A percentile compares a stretch with the other conserved stretches of the same genome.
Conservation (phyloP, 1,140 invertebrate species). For the Grapholita molesta region DNA sequence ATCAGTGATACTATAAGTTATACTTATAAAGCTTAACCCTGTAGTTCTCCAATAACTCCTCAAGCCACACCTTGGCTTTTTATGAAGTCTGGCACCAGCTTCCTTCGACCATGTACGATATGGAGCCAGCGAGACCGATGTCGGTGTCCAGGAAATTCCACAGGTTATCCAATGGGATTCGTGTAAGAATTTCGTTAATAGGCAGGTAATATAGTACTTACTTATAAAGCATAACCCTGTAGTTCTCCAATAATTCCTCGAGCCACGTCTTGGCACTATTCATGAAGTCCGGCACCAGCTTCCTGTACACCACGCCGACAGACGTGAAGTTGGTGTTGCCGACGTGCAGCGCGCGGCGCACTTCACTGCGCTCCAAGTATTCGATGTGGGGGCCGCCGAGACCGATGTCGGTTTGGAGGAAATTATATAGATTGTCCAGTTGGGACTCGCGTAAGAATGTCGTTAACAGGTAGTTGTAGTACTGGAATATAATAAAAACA, state of each 20-base stretch:
- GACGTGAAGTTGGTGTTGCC: slow-evolving; percentile 79
- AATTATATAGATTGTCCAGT: slow-evolving; percentile 83
- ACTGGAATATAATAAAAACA: slow-evolving; percentile 48
- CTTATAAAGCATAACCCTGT: slow-evolving; percentile 81
- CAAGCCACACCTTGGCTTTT: too few species aligned
- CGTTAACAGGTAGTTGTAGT: slow-evolving; percentile 72
- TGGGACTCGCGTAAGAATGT: slow-evolving; percentile 80
- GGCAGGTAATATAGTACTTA: too few species aligned
- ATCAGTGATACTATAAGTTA: too few species aligned
- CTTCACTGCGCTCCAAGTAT: slow-evolving; percentile 80
- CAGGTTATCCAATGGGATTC: too few species aligned
- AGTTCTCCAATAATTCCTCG: slow-evolving; percentile 81
- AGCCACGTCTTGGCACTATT: slow-evolving; percentile 87
- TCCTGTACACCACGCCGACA: slow-evolving; percentile 79
- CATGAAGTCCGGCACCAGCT: slow-evolving; percentile 87
- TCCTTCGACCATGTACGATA: too few species aligned
- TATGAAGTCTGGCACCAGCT: too few species aligned
- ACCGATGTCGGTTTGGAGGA: slow-evolving; percentile 76
- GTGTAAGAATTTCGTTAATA: too few species aligned
- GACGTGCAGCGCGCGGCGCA: slow-evolving; percentile 79
- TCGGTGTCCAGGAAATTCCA: too few species aligned
- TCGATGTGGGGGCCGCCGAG: slow-evolving; percentile 70
- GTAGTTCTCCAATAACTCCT: too few species aligned
- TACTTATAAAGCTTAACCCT: too few species aligned
- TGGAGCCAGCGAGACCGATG: too few species aligned